A percentile compares a stretch with the other conserved stretches of the same genome.
Conservation (phyloP, 1,140 invertebrate genomes). For the Dreissena polymorpha region DNA sequence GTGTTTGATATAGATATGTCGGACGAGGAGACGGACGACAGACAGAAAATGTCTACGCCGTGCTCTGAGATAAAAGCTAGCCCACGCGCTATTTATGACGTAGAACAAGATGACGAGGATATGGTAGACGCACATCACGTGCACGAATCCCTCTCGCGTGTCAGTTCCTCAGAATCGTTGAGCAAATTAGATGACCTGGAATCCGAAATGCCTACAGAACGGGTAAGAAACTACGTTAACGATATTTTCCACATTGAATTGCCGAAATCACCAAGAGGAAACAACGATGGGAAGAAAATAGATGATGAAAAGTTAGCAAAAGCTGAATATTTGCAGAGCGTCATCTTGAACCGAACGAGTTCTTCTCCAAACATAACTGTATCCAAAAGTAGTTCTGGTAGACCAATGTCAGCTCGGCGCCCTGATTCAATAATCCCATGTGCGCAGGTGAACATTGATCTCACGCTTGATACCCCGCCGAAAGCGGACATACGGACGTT, state of each 20-base stretch:
- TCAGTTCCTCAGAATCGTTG: constrained; percentile 31
- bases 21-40: not conserved
- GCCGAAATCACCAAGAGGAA: not conserved
- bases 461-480: constrained; percentile 26
- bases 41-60: not conserved
- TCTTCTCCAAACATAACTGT: constrained; percentile 10
- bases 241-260: constrained; percentile 46
- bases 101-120: constrained; percentile 47
- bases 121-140: constrained; percentile 42
- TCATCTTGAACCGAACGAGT: constrained; percentile 10
- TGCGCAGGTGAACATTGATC: constrained; percentile 48
- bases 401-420: constrained; percentile 4
- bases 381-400: constrained; percentile 30
- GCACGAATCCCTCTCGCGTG: constrained; percentile 46
- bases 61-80: not conserved
- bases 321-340: constrained; percentile 19
- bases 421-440: constrained; percentile 14
- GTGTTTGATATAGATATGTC: constrained; percentile 41
- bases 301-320: constrained; percentile 12
- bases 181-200: constrained; percentile 24
- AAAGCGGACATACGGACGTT: constrained; percentile 34
- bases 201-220: not conserved
- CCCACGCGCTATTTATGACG: constrained; percentile 22
- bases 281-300: not conserved
- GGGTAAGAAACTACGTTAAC: constrained; percentile 39